A percentile compares a stretch with the other conserved stretches of the same genome.
These are phyloP conservation scores for Atta texana DNA, from an alignment of 1,140 invertebrate species.

Conservation along the genomic window DNA sequence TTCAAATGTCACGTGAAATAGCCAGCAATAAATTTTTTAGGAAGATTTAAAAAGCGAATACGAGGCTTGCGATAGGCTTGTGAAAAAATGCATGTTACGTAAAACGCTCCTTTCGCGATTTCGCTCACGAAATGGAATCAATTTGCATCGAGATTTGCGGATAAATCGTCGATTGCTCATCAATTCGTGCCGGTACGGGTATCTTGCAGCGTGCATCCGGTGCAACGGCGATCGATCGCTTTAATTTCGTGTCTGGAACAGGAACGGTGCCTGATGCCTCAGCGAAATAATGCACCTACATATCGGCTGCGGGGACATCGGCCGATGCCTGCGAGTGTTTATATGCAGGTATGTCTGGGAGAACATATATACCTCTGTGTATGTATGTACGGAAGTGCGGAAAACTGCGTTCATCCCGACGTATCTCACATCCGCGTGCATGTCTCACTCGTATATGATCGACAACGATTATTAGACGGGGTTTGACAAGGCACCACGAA, in stretches of 20 bases:
- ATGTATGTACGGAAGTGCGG: neutral
- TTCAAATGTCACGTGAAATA: neutral
- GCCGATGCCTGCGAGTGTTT: neutral
- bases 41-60: neutral
- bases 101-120: slow-evolving; percentile 18
- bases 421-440: neutral
- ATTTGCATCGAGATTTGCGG: slow-evolving; percentile 49
- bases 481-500: slow-evolving; percentile 10
- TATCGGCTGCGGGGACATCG: slow-evolving; percentile 14
- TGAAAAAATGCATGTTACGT: neutral
- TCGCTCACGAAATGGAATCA: slow-evolving; percentile 16
- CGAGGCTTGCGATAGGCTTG: neutral
- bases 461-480: slow-evolving; percentile 58
- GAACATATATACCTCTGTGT: neutral
- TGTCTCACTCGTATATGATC: neutral
- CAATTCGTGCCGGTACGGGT: slow-evolving; percentile 23
- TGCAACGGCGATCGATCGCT: slow-evolving; percentile 56
- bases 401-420: slow-evolving; percentile 48
- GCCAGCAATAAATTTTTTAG: neutral
- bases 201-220: slow-evolving; percentile 43
- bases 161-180: slow-evolving; percentile 48
- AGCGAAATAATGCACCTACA: slow-evolving; percentile 62
- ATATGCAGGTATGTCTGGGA: neutral
- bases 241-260: slow-evolving; percentile 66
- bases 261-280: slow-evolving; percentile 43